Evolutionary conservation across 2,113 vertebrate genomes (phyloP).

Genomic region (Morone chrysops): DNA sequence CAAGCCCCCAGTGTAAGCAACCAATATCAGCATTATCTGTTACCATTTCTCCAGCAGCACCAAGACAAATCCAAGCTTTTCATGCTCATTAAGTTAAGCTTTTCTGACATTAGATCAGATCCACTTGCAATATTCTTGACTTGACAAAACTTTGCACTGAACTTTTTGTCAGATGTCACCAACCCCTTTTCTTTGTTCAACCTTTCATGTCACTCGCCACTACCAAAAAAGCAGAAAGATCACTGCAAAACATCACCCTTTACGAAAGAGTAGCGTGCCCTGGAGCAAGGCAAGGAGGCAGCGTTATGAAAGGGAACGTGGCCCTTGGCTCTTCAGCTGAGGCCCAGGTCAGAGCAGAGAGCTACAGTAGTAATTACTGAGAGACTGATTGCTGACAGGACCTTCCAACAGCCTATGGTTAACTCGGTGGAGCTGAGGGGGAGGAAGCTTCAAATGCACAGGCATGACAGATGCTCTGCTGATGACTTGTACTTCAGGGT

Average conservation of each 20-base stretch:
- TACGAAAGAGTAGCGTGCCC: constrained; percentile 36
- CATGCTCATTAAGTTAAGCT: background rate
- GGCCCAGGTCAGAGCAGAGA: constrained; percentile 61
- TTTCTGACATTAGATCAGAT: constrained; percentile 24
- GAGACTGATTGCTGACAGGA: constrained; percentile 76
- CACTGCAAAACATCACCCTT: constrained; percentile 36
- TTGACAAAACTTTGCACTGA: constrained; percentile 24
- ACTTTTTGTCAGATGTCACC: constrained; percentile 35
- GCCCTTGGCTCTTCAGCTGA: constrained; percentile 62
- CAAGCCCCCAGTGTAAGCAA: background rate
- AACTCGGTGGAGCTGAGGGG: constrained; percentile 69
- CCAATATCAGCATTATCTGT: background rate
- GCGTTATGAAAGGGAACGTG: constrained; percentile 66
- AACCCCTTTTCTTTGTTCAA: constrained; percentile 30
- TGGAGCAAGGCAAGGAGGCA: constrained; percentile 47
- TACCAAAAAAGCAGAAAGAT: constrained; percentile 4
- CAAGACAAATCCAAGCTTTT: constrained; percentile 1
- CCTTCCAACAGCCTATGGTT: constrained; percentile 78
- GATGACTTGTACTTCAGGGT: constrained; percentile 61
- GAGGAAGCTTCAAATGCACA: constrained; percentile 66
- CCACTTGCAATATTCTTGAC: background rate
- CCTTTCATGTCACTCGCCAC: constrained; percentile 46
- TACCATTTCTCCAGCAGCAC: background rate
- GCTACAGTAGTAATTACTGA: constrained; percentile 76
- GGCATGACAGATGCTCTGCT: constrained; percentile 70